Evolutionary conservation across 2,888 invertebrate genomes (phyloP).

Genomic region (Argyra leucocephala): DNA sequence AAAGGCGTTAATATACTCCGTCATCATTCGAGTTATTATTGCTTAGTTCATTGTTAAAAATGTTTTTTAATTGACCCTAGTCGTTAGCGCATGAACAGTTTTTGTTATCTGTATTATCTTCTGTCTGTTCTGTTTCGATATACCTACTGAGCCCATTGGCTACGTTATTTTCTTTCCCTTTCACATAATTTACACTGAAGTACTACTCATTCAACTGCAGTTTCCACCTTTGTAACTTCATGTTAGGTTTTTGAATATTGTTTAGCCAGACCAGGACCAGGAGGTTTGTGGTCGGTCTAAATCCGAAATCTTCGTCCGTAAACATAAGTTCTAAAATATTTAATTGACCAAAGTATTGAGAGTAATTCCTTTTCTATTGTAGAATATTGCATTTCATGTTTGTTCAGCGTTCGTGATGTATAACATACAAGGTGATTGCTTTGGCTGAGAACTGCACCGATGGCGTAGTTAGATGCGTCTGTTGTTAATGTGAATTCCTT

Average conservation of each 20-base stretch:
- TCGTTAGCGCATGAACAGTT: background rate
- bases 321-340: slow-evolving; percentile 11
- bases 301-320: slow-evolving; percentile 10
- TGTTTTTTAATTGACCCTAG: slow-evolving; percentile 7
- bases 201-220: slow-evolving; percentile 11
- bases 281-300: slow-evolving; percentile 7
- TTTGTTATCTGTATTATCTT: no score
- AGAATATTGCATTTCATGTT: slow-evolving; percentile 11
- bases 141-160: slow-evolving; percentile 14
- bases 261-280: background rate
- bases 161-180: slow-evolving; percentile 15
- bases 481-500: slow-evolving; percentile 21
- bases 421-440: slow-evolving; percentile 17
- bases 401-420: slow-evolving; percentile 12
- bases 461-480: slow-evolving; percentile 15
- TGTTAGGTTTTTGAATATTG: slow-evolving; percentile 10
- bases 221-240: slow-evolving; percentile 10
- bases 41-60: slow-evolving; percentile 14
- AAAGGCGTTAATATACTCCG: no score
- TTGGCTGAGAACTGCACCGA: slow-evolving; percentile 18
- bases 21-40: background rate
- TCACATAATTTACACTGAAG: slow-evolving; percentile 11
- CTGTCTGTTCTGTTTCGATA: background rate
- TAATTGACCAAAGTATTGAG: slow-evolving; percentile 8
- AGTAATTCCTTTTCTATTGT: slow-evolving; percentile 17